A percentile compares a stretch with the other conserved stretches of the same genome.
Evolutionary conservation across 2,888 invertebrate species (phyloP).

Genomic region (Caenorhabditis doughertyi): DNA sequence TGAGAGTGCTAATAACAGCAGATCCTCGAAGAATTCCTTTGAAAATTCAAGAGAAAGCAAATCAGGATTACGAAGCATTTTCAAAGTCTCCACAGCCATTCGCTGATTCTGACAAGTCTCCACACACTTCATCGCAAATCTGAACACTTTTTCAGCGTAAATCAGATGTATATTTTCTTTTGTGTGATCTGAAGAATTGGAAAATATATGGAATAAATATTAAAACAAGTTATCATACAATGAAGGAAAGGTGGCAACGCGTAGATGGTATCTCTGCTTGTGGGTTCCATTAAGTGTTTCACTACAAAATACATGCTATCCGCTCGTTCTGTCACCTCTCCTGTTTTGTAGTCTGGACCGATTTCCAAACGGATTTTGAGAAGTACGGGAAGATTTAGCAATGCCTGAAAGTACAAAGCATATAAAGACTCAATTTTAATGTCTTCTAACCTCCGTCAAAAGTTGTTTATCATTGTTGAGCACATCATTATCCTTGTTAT

Average conservation of each 20-base stretch:
- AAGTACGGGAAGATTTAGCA: neutral
- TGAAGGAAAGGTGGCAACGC: no score
- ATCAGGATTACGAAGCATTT: neutral
- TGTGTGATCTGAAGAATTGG: no score
- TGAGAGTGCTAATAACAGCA: slow-evolving; percentile 37
- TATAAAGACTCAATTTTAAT: no score
- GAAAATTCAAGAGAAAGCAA: neutral
- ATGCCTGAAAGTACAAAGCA: no score
- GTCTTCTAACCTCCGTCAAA: no score
- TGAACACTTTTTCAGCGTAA: neutral
- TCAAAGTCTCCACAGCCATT: slow-evolving; percentile 19
- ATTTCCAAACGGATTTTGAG: slow-evolving; percentile 22
- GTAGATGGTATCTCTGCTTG: no score
- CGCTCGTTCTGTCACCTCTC: slow-evolving; percentile 6
- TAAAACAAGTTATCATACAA: no score
- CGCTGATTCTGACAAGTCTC: neutral
- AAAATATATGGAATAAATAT: no score
- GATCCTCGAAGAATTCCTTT: slow-evolving; percentile 32
- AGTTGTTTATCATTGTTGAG: neutral
- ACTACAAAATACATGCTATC: slow-evolving; percentile 45
- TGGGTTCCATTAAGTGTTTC: neutral
- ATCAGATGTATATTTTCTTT: neutral
- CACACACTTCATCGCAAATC: slow-evolving; percentile 29
- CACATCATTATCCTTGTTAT: neutral
- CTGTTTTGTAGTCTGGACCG: slow-evolving; percentile 2